A percentile compares a stretch with the other conserved stretches of the same genome.
These are phyloP conservation scores for Drosophila antonietae DNA, from an alignment of 2,888 invertebrate genomes.

Conservation along the genomic window DNA sequence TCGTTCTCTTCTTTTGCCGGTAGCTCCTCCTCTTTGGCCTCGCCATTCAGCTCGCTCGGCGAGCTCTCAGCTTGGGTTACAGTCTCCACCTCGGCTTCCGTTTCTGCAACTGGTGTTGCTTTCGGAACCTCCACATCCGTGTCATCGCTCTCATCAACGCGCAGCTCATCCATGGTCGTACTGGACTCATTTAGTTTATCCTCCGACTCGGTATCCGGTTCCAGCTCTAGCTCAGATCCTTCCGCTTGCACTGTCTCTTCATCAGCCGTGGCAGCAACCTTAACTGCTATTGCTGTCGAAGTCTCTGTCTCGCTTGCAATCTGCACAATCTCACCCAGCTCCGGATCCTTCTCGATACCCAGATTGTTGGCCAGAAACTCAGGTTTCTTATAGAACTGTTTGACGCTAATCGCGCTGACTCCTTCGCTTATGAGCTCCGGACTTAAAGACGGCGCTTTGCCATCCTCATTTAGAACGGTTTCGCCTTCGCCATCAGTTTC, in stretches of 20 bases:
- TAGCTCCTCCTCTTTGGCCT: conserved; percentile 6
- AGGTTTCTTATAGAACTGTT: conserved; percentile 85
- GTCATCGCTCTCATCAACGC: conserved; percentile 69
- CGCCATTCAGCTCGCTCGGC: conserved; percentile 17
- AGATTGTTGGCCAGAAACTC: conserved; percentile 84
- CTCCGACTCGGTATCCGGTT: conserved; percentile 16
- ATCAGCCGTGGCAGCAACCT: conserved; percentile 3
- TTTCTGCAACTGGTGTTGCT: background rate
- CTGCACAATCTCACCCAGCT: conserved; percentile 84
- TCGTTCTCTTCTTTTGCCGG: conserved; percentile 34
- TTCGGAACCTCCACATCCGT: conserved; percentile 11
- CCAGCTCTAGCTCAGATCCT: conserved; percentile 12
- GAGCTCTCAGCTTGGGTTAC: conserved; percentile 1
- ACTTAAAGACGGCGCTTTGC: conserved; percentile 82
- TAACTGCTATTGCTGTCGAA: background rate
- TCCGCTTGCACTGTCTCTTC: background rate
- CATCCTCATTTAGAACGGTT: conserved; percentile 38
- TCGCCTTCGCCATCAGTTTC: background rate
- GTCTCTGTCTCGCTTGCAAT: conserved; percentile 64
- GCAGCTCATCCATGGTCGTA: conserved; percentile 64
- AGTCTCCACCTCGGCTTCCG: background rate
- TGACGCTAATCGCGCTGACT: conserved; percentile 84
- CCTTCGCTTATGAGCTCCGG: conserved; percentile 84
- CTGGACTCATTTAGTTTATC: conserved; percentile 33
- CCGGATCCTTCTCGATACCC: conserved; percentile 85